A percentile compares a stretch with the other conserved stretches of the same genome.
phyloP scores from a whole-genome alignment of 2,888 invertebrate genomes.

The Himalopsyche anomala region DNA sequence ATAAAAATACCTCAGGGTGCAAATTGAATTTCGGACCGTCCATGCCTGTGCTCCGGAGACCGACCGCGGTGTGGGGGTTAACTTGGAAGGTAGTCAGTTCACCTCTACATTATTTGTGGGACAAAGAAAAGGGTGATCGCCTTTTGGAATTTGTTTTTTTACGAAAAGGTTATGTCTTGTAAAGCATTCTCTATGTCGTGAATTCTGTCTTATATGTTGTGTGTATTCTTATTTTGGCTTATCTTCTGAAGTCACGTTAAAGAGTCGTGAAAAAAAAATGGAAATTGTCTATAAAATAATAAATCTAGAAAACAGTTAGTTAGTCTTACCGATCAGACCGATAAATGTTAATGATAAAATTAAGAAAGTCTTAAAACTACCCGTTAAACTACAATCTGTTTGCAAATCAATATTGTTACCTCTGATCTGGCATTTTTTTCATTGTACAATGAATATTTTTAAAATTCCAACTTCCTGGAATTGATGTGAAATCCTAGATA shows the following conservation, averaged over 20 bases:
- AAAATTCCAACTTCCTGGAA: too few species aligned
- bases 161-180: not conserved
- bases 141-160: conserved; percentile 3
- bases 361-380: too few species aligned
- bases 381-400: too few species aligned
- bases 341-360: too few species aligned
- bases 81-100: not conserved
- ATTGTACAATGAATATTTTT: too few species aligned
- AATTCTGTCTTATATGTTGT: not conserved
- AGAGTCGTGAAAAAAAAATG: too few species aligned
- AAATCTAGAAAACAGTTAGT: too few species aligned
- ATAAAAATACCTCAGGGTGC: conserved; percentile 30
- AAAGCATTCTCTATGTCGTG: not conserved
- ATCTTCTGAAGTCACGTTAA: not conserved
- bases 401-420: too few species aligned
- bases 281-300: too few species aligned
- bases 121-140: conserved; percentile 11
- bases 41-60: conserved; percentile 1
- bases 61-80: conserved; percentile 3
- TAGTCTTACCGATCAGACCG: too few species aligned
- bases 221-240: not conserved
- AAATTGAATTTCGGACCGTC: conserved; percentile 26
- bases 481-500: too few species aligned
- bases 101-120: conserved; percentile 30
- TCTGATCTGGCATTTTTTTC: too few species aligned